Percentiles rank a stretch among this genome's conserved stretches.
These are phyloP conservation scores for Channa maculata DNA, from an alignment of 2,113 vertebrate species.

Conservation along the genomic window DNA sequence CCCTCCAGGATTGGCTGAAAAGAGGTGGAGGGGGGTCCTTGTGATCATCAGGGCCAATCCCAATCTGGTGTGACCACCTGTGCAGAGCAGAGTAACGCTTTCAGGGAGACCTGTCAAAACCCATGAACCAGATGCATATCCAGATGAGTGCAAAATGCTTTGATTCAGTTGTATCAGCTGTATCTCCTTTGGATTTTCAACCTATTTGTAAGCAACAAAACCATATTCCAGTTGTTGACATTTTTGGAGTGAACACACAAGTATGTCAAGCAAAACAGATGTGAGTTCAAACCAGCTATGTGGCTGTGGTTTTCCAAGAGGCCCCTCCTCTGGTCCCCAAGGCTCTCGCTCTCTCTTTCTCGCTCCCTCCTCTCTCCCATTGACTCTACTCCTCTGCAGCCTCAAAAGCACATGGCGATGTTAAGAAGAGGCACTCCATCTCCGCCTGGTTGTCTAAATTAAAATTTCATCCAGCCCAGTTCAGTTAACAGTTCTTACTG, in stretches of 20 bases:
- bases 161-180: conserved; percentile 15
- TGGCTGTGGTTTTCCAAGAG: conserved; percentile 71
- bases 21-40: conserved; percentile 65
- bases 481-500: conserved; percentile 67
- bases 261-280: conserved; percentile 74
- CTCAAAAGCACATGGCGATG: conserved; percentile 60
- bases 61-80: conserved; percentile 71
- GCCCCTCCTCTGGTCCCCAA: conserved; percentile 71
- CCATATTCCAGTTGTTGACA: conserved; percentile 40
- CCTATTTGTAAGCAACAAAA: conserved; percentile 1
- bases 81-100: conserved; percentile 41
- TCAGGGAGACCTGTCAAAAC: conserved; percentile 54
- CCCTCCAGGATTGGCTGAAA: conserved; percentile 72
- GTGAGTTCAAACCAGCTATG: conserved; percentile 70
- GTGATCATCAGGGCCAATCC: conserved; percentile 80
- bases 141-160: conserved; percentile 23
- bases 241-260: conserved; percentile 54
- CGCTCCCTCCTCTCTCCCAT: not conserved
- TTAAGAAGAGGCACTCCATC: conserved; percentile 63
- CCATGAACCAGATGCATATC: conserved; percentile 26
- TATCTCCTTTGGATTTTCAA: conserved; percentile 6
- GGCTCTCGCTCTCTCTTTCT: conserved; percentile 47
- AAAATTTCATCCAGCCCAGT: conserved; percentile 78
- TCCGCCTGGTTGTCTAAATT: conserved; percentile 71
- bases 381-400: conserved; percentile 32